Percentiles rank a stretch among this genome's conserved stretches.
phyloP scores from a whole-genome alignment of 2,888 invertebrate species.

The Ornithoptera priamus region DNA sequence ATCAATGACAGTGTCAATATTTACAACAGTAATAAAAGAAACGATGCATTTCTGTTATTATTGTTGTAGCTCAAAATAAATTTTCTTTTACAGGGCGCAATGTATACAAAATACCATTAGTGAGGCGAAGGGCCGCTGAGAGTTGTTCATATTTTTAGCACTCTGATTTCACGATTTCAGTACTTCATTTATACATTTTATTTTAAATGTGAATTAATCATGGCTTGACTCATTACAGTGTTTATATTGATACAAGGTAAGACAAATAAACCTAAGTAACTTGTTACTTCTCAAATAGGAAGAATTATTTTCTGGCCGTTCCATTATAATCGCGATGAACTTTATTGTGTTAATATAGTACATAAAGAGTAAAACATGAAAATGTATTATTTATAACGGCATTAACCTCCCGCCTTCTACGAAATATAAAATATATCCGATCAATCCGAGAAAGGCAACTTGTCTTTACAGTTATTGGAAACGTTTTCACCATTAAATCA shows the following conservation, averaged over 20 bases:
- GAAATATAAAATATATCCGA: background rate
- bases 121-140: slow-evolving; percentile 57
- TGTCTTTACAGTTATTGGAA: background rate
- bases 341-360: too few species aligned
- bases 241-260: slow-evolving; percentile 25
- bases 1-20: slow-evolving; percentile 30
- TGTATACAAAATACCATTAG: slow-evolving; percentile 63
- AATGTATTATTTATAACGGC: background rate
- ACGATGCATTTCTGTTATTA: background rate
- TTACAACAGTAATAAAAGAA: slow-evolving; percentile 25
- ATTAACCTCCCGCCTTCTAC: background rate
- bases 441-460: background rate
- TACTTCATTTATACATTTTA: slow-evolving; percentile 59
- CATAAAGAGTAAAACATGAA: background rate
- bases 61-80: slow-evolving; percentile 22
- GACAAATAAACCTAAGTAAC: background rate
- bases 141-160: slow-evolving; percentile 56
- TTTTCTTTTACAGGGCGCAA: slow-evolving; percentile 40
- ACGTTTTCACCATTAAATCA: background rate
- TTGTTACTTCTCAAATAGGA: too few species aligned
- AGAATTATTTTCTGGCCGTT: too few species aligned
- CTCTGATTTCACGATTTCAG: slow-evolving; percentile 57
- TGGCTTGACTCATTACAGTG: slow-evolving; percentile 31
- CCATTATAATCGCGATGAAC: too few species aligned
- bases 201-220: slow-evolving; percentile 38